phyloP scores from a whole-genome alignment of 2,888 invertebrate genomes.

The Serripes groenlandicus region DNA sequence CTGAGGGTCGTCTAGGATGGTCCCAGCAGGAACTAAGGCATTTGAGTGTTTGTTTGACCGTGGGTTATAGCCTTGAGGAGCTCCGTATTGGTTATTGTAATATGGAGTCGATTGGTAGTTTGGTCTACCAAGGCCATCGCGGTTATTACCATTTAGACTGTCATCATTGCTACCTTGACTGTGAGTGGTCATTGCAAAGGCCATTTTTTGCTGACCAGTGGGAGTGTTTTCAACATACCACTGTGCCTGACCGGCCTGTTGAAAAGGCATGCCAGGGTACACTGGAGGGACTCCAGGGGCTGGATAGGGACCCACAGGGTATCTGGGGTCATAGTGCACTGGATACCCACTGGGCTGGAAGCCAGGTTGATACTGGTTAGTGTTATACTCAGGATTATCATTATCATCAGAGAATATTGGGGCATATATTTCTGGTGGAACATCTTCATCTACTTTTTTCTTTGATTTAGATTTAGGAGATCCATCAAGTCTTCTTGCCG shows the following conservation, averaged over 20 bases:
- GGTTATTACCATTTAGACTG: slow-evolving; percentile 18
- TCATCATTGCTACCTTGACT: slow-evolving; percentile 55
- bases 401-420: slow-evolving; percentile 78
- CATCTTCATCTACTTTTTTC: slow-evolving; percentile 36
- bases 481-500: slow-evolving; percentile 41
- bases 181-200: slow-evolving; percentile 70
- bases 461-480: slow-evolving; percentile 54
- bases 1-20: slow-evolving; percentile 72
- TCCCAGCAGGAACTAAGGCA: slow-evolving; percentile 68
- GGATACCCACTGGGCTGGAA: slow-evolving; percentile 54
- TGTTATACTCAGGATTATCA: slow-evolving; percentile 53
- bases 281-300: slow-evolving; percentile 37
- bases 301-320: slow-evolving; percentile 47
- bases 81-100: slow-evolving; percentile 35
- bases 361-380: slow-evolving; percentile 64
- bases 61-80: slow-evolving; percentile 35
- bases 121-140: slow-evolving; percentile 61
- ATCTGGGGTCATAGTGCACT: slow-evolving; percentile 52
- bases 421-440: slow-evolving; percentile 79
- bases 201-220: slow-evolving; percentile 72
- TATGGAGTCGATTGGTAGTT: slow-evolving; percentile 76
- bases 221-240: slow-evolving; percentile 75
- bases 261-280: slow-evolving; percentile 47
- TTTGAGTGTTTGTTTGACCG: slow-evolving; percentile 27
- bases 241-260: slow-evolving; percentile 74